These are phyloP conservation scores for Alligator sinensis DNA, from an alignment of 2,113 vertebrate genomes.

Conservation along the genomic window DNA sequence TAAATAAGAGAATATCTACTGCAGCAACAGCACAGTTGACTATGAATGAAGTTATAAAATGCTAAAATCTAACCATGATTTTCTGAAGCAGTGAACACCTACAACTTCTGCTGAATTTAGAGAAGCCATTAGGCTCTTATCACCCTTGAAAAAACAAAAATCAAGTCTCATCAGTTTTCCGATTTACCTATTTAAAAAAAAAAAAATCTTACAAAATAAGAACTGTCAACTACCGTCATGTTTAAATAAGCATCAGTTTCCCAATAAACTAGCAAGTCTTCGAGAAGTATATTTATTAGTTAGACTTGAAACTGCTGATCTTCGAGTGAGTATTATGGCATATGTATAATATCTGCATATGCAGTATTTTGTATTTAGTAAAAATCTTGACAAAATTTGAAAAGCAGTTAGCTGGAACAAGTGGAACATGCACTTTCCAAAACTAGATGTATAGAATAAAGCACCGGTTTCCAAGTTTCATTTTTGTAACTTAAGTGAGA, in stretches of 20 bases:
- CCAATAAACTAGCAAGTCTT: background rate
- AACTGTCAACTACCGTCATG: background rate
- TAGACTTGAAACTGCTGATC: background rate
- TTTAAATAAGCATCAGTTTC: background rate
- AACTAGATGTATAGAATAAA: background rate
- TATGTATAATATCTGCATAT: background rate
- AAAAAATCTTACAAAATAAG: background rate
- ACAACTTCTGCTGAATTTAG: constrained; percentile 44
- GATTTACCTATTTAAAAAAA: background rate
- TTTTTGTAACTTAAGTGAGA: background rate
- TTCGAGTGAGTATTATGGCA: background rate
- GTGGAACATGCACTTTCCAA: background rate
- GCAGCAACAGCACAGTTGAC: background rate
- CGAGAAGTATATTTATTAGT: background rate
- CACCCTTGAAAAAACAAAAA: background rate
- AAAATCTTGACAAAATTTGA: constrained; percentile 16
- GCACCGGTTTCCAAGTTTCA: background rate
- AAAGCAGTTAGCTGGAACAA: background rate
- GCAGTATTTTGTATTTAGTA: background rate
- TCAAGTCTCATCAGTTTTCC: background rate
- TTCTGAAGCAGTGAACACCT: background rate
- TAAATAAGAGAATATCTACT: background rate
- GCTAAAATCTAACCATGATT: constrained; percentile 26
- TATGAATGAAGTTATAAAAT: background rate
- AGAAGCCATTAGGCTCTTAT: constrained; percentile 10